Conservation (phyloP, 2,888 invertebrate genomes). For the Cerastis rubricosa region DNA sequence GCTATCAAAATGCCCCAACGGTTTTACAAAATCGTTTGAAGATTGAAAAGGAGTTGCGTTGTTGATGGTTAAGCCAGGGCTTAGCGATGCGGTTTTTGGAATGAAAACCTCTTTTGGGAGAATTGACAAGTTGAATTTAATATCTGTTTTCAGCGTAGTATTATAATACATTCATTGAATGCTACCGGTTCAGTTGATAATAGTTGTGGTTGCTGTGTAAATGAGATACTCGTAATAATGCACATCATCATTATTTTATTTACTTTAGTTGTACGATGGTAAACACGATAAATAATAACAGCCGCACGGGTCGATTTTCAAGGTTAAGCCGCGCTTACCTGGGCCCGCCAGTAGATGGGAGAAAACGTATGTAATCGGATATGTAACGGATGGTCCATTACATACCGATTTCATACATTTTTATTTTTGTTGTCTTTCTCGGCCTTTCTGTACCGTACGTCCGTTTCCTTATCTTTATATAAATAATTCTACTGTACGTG, state of each 20-base stretch:
- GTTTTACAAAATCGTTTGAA: constrained; percentile 29
- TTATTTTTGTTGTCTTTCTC: too few relatives aligned
- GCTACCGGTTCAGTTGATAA: constrained; percentile 64
- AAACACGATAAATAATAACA: background rate
- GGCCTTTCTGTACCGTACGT: too few relatives aligned
- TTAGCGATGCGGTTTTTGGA: constrained; percentile 89
- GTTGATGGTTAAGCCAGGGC: constrained; percentile 65
- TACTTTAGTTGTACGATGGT: constrained; percentile 7
- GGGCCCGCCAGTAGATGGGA: background rate
- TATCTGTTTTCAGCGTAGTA: constrained; percentile 77
- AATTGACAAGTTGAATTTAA: constrained; percentile 86
- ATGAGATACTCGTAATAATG: constrained; percentile 69
- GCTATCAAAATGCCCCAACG: constrained; percentile 13
- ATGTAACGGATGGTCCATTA: too few relatives aligned
- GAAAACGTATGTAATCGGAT: too few relatives aligned
- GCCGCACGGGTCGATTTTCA: too few relatives aligned
- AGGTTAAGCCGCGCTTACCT: background rate
- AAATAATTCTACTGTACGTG: too few relatives aligned
- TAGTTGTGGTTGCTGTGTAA: constrained; percentile 73
- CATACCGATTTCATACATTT: too few relatives aligned
- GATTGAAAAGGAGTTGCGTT: constrained; percentile 60
- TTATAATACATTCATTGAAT: constrained; percentile 75
- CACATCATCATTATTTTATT: constrained; percentile 65
- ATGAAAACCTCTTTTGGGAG: constrained; percentile 84
- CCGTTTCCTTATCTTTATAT: too few relatives aligned